These are phyloP conservation scores for Resseliella maxima DNA, from an alignment of 2,888 invertebrate genomes.

Conservation along the genomic window DNA sequence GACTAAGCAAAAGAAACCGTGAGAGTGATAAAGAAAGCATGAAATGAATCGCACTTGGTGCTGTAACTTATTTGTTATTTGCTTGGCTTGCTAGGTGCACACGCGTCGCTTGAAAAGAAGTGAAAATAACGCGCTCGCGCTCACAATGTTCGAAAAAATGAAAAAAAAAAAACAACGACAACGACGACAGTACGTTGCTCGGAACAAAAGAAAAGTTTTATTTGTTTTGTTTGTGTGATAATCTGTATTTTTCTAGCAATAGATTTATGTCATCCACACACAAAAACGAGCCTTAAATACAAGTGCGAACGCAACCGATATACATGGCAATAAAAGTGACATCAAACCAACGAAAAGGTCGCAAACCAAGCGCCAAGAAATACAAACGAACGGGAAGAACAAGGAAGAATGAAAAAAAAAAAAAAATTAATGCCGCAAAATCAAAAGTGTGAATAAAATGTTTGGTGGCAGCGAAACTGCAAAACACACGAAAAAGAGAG, in stretches of 20 bases:
- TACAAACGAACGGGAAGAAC: neutral
- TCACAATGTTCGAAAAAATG: neutral
- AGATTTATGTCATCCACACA: slow-evolving; percentile 44
- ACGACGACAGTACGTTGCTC: neutral
- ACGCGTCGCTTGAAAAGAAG: neutral
- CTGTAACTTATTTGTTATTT: slow-evolving; percentile 23
- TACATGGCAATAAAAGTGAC: slow-evolving; percentile 50
- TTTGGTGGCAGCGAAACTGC: neutral
- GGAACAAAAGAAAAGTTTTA: slow-evolving; percentile 50
- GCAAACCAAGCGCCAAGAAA: neutral
- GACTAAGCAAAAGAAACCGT: neutral
- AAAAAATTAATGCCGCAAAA: slow-evolving; percentile 40
- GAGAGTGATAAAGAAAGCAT: neutral
- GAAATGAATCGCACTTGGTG: neutral
- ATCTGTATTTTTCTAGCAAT: slow-evolving; percentile 37
- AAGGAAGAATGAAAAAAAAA: too few relatives aligned
- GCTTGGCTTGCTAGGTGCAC: neutral
- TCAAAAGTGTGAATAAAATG: slow-evolving; percentile 46
- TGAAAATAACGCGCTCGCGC: neutral
- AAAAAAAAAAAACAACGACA: neutral
- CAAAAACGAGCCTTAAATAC: neutral
- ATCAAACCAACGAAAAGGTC: slow-evolving; percentile 27
- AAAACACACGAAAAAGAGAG: neutral
- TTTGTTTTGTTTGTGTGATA: slow-evolving; percentile 48
- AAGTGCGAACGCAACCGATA: slow-evolving; percentile 37